These are phyloP conservation scores for Creontiades dilutus DNA, from an alignment of 2,888 invertebrate genomes.

Conservation along the genomic window DNA sequence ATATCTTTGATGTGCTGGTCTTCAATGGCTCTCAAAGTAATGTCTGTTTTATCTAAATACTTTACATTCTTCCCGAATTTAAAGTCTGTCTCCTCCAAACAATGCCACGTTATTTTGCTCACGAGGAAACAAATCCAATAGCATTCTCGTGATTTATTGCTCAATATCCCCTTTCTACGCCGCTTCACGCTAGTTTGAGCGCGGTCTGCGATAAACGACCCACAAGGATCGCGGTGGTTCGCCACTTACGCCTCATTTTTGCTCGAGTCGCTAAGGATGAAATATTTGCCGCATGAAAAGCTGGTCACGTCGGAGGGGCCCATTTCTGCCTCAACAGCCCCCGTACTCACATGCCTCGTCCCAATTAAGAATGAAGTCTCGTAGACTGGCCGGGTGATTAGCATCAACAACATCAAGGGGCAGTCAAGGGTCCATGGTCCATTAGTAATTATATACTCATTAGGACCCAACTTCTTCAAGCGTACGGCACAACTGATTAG, in stretches of 20 bases:
- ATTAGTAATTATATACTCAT: slow-evolving; percentile 23
- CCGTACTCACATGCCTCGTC: neutral
- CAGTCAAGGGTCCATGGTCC: neutral
- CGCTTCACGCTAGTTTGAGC: neutral
- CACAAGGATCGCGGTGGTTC: neutral
- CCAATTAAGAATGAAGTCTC: slow-evolving; percentile 1
- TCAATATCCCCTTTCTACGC: slow-evolving; percentile 1
- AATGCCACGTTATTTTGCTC: neutral
- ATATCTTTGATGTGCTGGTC: no score
- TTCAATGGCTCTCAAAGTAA: no score
- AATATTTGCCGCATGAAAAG: slow-evolving; percentile 21
- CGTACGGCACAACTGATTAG: neutral
- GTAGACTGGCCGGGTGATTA: slow-evolving; percentile 18
- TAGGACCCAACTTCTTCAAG: neutral
- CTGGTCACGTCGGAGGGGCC: slow-evolving; percentile 21
- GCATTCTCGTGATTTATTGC: neutral
- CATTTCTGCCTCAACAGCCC: slow-evolving; percentile 12
- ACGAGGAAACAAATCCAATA: neutral
- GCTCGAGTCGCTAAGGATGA: slow-evolving; percentile 8
- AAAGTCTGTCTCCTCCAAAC: neutral
- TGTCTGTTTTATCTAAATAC: no score
- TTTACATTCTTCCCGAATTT: no score
- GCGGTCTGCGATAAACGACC: slow-evolving; percentile 19
- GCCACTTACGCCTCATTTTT: slow-evolving; percentile 34
- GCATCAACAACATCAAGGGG: neutral